phyloP scores from a whole-genome alignment of 2,888 invertebrate species.

The Pammene aurita region DNA sequence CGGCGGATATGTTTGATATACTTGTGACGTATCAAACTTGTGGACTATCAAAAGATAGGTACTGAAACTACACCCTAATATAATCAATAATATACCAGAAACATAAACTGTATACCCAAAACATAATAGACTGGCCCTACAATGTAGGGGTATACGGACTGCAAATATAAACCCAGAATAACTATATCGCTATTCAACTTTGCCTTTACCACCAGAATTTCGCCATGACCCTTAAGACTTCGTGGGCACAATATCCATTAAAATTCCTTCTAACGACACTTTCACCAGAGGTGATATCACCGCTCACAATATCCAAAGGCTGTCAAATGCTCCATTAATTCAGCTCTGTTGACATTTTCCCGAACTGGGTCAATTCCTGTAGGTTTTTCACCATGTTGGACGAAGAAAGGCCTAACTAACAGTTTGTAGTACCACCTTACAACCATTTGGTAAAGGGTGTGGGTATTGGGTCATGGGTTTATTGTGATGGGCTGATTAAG shows the following conservation, averaged over 20 bases:
- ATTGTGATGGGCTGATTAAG: conserved; percentile 54
- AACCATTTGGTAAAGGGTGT: conserved; percentile 46
- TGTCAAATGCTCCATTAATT: conserved; percentile 49
- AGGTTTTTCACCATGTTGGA: background rate
- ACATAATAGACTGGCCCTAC: too few species aligned
- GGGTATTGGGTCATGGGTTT: conserved; percentile 67
- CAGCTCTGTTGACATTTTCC: conserved; percentile 59
- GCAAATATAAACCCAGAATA: background rate
- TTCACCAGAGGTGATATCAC: conserved; percentile 23
- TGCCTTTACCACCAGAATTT: background rate
- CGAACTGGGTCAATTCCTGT: conserved; percentile 62
- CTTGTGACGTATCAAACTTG: too few species aligned
- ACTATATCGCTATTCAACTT: background rate
- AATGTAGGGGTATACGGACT: too few species aligned
- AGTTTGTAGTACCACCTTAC: background rate
- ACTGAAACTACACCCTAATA: too few species aligned
- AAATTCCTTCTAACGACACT: conserved; percentile 3
- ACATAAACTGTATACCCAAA: too few species aligned
- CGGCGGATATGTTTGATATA: too few species aligned
- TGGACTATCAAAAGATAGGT: too few species aligned
- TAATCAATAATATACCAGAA: too few species aligned
- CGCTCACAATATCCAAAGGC: conserved; percentile 28
- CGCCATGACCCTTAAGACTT: conserved; percentile 4
- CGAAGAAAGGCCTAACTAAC: background rate
- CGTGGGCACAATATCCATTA: conserved; percentile 13